Evolutionary conservation across 2,888 invertebrate genomes (phyloP).

Genomic region (Fabriciana adippe): DNA sequence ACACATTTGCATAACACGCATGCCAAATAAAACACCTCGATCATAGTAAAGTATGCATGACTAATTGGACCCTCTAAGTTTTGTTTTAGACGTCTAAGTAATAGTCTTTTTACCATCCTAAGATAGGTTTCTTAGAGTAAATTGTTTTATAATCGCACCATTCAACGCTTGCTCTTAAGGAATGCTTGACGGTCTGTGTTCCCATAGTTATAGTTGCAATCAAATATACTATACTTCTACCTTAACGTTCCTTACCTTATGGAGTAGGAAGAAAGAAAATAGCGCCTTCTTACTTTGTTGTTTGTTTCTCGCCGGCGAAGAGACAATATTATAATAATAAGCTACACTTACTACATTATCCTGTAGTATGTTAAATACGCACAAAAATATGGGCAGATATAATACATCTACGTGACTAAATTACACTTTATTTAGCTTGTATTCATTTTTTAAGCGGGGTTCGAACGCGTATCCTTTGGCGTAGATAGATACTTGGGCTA

Average conservation of each 20-base stretch:
- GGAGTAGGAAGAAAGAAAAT: too few relatives aligned
- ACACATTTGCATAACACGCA: conserved; percentile 62
- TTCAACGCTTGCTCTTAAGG: background rate
- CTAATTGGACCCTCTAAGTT: conserved; percentile 51
- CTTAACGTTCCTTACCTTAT: conserved; percentile 5
- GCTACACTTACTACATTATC: too few relatives aligned
- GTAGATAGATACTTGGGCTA: too few relatives aligned
- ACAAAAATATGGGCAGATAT: too few relatives aligned
- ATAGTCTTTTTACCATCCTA: conserved; percentile 18
- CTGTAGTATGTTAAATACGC: too few relatives aligned
- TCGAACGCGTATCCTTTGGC: too few relatives aligned
- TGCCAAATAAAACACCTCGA: conserved; percentile 59
- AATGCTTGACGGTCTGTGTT: background rate
- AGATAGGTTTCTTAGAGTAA: background rate
- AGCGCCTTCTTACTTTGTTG: too few relatives aligned
- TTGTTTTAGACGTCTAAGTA: conserved; percentile 23
- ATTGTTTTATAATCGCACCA: background rate
- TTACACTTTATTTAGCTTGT: too few relatives aligned
- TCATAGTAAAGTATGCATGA: conserved; percentile 60
- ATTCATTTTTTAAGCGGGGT: too few relatives aligned
- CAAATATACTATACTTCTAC: background rate
- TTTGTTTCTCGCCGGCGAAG: too few relatives aligned
- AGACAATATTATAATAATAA: too few relatives aligned
- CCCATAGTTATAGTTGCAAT: background rate
- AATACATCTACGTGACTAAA: too few relatives aligned